A percentile compares a stretch with the other conserved stretches of the same genome.
phyloP scores from a whole-genome alignment of 1,140 invertebrate genomes.

The Ceratosolen solmsi region DNA sequence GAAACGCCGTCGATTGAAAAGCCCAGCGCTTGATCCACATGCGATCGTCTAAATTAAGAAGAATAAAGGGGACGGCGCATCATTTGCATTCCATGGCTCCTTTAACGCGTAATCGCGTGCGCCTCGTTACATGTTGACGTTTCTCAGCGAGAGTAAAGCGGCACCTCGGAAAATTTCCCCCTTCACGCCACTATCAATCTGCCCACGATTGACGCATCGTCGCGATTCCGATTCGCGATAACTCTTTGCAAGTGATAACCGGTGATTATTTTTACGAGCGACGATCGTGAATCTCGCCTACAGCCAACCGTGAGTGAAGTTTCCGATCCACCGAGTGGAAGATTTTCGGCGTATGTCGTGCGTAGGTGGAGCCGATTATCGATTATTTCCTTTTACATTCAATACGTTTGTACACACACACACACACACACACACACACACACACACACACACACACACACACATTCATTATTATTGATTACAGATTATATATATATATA shows the following conservation, averaged over 20 bases:
- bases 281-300: background rate
- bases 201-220: background rate
- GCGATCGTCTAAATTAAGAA: constrained; percentile 6
- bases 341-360: background rate
- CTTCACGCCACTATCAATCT: background rate
- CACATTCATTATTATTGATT: no score
- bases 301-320: background rate
- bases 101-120: background rate
- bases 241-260: background rate
- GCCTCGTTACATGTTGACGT: background rate
- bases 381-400: background rate
- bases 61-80: background rate
- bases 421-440: no score
- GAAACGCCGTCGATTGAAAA: no score
- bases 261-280: background rate
- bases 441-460: no score
- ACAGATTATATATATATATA: no score
- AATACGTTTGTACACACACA: no score
- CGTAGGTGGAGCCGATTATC: background rate
- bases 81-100: background rate
- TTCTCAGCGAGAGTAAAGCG: background rate
- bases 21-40: background rate
- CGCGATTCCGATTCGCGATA: background rate
- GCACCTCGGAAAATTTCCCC: background rate
- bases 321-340: background rate